Percentiles rank a stretch among this genome's conserved stretches.
Evolutionary conservation across 1,140 invertebrate genomes (phyloP).

Genomic region (Zaprionus capensis): DNA sequence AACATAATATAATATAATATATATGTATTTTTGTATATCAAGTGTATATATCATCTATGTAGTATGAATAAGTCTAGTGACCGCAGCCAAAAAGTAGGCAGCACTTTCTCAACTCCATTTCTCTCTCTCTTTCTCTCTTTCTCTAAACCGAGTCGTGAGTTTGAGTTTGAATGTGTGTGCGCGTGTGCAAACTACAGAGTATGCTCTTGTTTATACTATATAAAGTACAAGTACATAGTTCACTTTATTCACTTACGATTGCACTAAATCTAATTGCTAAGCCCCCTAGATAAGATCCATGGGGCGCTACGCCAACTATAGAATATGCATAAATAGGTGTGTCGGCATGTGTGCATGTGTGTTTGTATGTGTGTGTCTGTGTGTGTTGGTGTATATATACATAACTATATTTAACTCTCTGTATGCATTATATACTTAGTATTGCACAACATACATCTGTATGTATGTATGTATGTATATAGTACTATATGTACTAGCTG

Average conservation of each 20-base stretch:
- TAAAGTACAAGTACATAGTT: conserved; percentile 16
- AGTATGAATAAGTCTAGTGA: conserved; percentile 3
- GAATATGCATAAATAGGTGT: conserved; percentile 5
- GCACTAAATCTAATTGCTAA: conserved; percentile 28
- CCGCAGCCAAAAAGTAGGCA: conserved; percentile 59
- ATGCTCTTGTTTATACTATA: background rate
- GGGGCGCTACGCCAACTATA: background rate
- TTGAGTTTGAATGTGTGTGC: conserved; percentile 15
- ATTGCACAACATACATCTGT: conserved; percentile 1
- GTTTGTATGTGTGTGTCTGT: background rate
- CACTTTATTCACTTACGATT: conserved; percentile 3
- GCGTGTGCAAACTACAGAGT: background rate
- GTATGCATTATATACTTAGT: conserved; percentile 9
- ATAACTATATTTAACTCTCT: conserved; percentile 8
- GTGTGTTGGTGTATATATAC: background rate
- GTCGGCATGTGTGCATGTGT: conserved; percentile 1
- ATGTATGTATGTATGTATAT: background rate
- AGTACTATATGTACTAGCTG: background rate
- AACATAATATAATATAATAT: background rate
- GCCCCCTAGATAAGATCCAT: conserved; percentile 5
- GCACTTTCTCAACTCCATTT: conserved; percentile 16
- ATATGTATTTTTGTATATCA: conserved; percentile 5
- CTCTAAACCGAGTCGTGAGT: conserved; percentile 7
- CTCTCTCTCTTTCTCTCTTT: conserved; percentile 7
- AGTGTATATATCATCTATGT: conserved; percentile 18